phyloP scores from a whole-genome alignment of 2,797 vertebrate species.

The Mionectes olivaceus region DNA sequence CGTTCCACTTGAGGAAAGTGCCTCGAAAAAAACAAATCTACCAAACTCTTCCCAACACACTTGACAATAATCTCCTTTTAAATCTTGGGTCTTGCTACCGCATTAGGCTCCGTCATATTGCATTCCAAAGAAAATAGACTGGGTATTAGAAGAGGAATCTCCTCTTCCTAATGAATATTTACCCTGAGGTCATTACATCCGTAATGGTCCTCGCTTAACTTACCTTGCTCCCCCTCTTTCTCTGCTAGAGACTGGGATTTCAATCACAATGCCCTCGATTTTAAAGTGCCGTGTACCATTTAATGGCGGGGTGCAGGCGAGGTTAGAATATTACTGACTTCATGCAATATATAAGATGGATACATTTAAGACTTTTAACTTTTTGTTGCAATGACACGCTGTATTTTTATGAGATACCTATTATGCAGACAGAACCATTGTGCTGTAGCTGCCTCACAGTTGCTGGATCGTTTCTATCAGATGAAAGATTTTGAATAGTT shows the following conservation, averaged over 20 bases:
- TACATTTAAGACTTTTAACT: slow-evolving; percentile 73
- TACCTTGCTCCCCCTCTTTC: slow-evolving; percentile 71
- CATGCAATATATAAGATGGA: slow-evolving; percentile 52
- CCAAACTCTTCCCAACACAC: background rate
- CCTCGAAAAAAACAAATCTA: background rate
- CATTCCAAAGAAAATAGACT: slow-evolving; percentile 74
- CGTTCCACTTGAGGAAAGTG: background rate
- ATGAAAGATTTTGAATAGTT: slow-evolving; percentile 68
- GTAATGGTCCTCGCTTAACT: slow-evolving; percentile 69
- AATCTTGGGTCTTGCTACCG: slow-evolving; percentile 50
- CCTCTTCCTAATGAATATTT: slow-evolving; percentile 82
- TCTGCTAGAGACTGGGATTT: slow-evolving; percentile 47
- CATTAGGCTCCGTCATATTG: slow-evolving; percentile 59
- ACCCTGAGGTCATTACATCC: slow-evolving; percentile 71
- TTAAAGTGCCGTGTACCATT: slow-evolving; percentile 58
- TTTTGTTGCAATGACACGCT: slow-evolving; percentile 49
- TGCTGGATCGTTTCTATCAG: slow-evolving; percentile 61
- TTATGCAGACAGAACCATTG: slow-evolving; percentile 65
- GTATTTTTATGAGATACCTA: slow-evolving; percentile 63
- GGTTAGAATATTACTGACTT: slow-evolving; percentile 70
- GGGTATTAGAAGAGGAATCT: slow-evolving; percentile 71
- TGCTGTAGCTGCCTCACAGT: slow-evolving; percentile 47
- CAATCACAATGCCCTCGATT: slow-evolving; percentile 62
- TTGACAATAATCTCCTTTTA: slow-evolving; percentile 31
- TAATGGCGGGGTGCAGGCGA: slow-evolving; percentile 51